Conservation (phyloP, 2,888 invertebrate species). For the Nomada hirtipes region DNA sequence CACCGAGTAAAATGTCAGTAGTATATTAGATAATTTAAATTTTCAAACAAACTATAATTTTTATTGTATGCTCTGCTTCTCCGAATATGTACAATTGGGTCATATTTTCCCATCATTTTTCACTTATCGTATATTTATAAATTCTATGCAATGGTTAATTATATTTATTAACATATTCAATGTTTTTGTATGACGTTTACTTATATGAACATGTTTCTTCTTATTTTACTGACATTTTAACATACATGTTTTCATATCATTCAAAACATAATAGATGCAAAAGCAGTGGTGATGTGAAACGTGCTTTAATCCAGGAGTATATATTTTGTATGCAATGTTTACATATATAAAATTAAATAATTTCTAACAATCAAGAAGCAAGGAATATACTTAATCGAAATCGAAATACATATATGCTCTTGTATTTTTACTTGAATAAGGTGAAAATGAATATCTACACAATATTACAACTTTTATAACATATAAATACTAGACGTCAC, state of each 20-base stretch:
- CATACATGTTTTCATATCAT: constrained; percentile 47
- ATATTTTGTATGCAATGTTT: background rate
- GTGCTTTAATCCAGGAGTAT: constrained; percentile 55
- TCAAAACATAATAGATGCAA: constrained; percentile 62
- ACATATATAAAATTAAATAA: background rate
- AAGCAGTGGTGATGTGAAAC: constrained; percentile 67
- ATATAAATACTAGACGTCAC: constrained; percentile 17
- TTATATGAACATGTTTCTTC: background rate
- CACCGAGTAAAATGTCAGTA: constrained; percentile 46
- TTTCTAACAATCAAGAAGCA: background rate
- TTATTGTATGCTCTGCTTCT: too few relatives aligned
- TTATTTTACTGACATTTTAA: constrained; percentile 54
- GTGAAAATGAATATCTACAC: constrained; percentile 46
- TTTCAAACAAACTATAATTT: too few relatives aligned
- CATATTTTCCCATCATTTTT: too few relatives aligned
- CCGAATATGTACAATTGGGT: too few relatives aligned
- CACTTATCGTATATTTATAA: background rate
- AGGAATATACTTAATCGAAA: background rate
- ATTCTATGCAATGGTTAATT: background rate
- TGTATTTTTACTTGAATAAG: constrained; percentile 20
- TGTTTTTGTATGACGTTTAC: background rate
- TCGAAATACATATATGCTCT: constrained; percentile 37
- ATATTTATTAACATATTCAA: background rate
- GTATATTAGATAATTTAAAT: constrained; percentile 19
- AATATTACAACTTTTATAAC: constrained; percentile 29